phyloP scores from a whole-genome alignment of 2,113 vertebrate genomes.

The Eurypyga helias region DNA sequence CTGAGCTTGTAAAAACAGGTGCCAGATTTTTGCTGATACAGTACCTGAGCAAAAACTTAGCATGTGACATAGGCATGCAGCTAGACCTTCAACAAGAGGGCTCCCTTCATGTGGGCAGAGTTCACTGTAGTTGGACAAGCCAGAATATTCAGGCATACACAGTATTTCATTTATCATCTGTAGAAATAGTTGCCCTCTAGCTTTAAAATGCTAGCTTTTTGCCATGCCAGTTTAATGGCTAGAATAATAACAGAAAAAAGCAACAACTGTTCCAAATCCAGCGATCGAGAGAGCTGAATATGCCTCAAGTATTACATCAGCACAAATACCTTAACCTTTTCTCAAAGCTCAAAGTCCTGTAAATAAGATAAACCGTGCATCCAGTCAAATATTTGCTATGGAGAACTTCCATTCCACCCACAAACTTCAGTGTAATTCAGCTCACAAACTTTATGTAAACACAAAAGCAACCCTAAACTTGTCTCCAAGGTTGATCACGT shows the following conservation, averaged over 20 bases:
- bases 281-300: background rate
- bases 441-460: slow-evolving; percentile 9
- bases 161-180: background rate
- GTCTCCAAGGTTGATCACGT: background rate
- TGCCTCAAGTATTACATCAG: background rate
- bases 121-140: background rate
- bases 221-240: background rate
- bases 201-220: background rate
- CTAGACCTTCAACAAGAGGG: background rate
- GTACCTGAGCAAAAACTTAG: background rate
- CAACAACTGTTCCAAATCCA: background rate
- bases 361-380: background rate
- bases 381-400: slow-evolving; percentile 22
- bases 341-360: slow-evolving; percentile 24
- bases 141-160: background rate
- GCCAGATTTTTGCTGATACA: background rate
- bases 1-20: background rate
- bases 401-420: background rate
- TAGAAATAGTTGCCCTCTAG: background rate
- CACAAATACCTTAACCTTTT: background rate
- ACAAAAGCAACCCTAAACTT: slow-evolving; percentile 31
- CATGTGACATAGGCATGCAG: background rate
- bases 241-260: background rate
- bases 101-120: background rate
- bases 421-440: background rate